phyloP scores from a whole-genome alignment of 92 coral and sea anemone genomes.

The Pocillopora meandrina region DNA sequence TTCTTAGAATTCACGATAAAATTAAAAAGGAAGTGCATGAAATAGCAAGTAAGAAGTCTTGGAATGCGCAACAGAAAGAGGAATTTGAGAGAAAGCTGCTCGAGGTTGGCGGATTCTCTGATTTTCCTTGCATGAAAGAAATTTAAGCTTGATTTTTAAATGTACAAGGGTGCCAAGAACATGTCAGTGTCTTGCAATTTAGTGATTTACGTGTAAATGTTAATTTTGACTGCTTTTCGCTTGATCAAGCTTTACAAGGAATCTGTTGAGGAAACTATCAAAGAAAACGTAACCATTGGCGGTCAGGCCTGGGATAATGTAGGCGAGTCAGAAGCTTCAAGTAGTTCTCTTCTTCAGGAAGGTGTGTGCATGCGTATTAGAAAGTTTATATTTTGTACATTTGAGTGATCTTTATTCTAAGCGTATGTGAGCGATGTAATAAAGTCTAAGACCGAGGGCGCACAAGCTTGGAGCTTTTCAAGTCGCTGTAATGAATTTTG shows the following conservation, averaged over 20 bases:
- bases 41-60: constrained; percentile 66
- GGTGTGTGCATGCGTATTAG: not conserved
- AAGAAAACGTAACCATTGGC: constrained; percentile 46
- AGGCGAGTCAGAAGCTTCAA: constrained; percentile 10
- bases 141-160: not conserved
- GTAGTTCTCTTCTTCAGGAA: constrained; percentile 26
- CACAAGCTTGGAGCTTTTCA: too few species aligned
- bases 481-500: too few species aligned
- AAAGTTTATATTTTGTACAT: not conserved
- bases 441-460: too few species aligned
- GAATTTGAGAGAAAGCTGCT: constrained; percentile 67
- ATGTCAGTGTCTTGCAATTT: not conserved
- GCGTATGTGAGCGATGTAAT: not conserved
- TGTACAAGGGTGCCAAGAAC: not conserved
- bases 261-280: constrained; percentile 67
- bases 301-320: constrained; percentile 51
- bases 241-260: constrained; percentile 69
- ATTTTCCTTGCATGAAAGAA: not conserved
- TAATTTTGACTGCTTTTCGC: not conserved
- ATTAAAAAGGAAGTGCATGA: constrained; percentile 64
- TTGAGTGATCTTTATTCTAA: not conserved
- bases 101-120: constrained; percentile 56
- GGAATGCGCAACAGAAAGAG: constrained; percentile 64
- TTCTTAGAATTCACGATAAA: constrained; percentile 67
- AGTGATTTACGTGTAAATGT: not conserved